Evolutionary conservation across 2,888 invertebrate genomes (phyloP).

Genomic region (Campoplex nolae): DNA sequence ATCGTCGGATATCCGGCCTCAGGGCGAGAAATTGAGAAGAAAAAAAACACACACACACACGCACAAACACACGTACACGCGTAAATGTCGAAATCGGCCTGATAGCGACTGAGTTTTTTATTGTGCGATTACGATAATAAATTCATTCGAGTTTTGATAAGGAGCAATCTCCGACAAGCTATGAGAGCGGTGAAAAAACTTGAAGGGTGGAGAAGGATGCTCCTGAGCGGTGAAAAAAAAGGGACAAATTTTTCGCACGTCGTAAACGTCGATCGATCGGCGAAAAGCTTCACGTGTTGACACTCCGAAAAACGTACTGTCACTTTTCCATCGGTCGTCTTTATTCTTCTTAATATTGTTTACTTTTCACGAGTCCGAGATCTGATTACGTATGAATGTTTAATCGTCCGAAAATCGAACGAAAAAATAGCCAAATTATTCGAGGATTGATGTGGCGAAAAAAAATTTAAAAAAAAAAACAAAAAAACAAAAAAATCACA

Average conservation of each 20-base stretch:
- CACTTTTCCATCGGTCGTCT: conserved; percentile 8
- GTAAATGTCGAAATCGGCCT: neutral
- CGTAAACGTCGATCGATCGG: conserved; percentile 64
- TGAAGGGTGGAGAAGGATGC: conserved; percentile 7
- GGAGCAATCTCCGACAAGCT: neutral
- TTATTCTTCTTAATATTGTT: neutral
- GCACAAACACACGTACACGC: neutral
- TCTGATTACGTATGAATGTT: neutral
- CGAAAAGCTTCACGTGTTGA: conserved; percentile 59
- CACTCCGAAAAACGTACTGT: conserved; percentile 49
- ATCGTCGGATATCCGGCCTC: neutral
- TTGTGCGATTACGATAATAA: neutral
- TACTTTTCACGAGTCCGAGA: neutral
- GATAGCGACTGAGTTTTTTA: neutral
- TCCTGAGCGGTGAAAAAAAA: conserved; percentile 7
- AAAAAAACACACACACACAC: neutral
- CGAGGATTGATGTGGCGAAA: neutral
- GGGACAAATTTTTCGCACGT: conserved; percentile 48
- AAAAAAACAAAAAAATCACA: neutral
- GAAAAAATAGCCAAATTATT: neutral
- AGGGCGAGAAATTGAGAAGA: neutral
- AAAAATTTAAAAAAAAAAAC: no score
- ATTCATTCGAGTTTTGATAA: neutral
- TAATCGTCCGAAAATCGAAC: neutral
- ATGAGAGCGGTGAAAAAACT: neutral